Base-by-base conservation (phyloP, 2,113 vertebrate genomes). In the Ctenodactylus gundi region DNA sequence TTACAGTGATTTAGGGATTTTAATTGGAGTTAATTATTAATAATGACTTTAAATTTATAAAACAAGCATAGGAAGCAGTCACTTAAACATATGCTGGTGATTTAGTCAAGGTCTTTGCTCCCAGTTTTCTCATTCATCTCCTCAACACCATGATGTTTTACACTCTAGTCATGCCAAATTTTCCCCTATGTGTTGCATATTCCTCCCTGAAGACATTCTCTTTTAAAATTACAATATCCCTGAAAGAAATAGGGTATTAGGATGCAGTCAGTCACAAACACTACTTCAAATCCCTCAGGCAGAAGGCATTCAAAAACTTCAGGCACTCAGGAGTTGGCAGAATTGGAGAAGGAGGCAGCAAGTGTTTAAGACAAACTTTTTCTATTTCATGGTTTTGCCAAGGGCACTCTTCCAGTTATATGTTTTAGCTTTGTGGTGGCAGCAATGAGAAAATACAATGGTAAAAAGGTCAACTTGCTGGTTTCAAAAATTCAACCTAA, bases 401-500 rank as follows among this genome's bases (percentile, higher is more conserved):
- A 60, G 14, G 76, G 72, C 86, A 55, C 41, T 18, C 20, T 60
- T 83, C 78, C 36, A 36, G 46, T 80, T 84, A 92, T 17, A 72
- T 62, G 18, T 53, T 92, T 94, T 31, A 67, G 49, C 72, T 86
- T 31, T 46, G 64, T 68, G n/a, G 18, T 81, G 46, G 41, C 5
- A 94, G 64, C 88, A 67, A 58, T 39, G 88, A 90, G 49, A 90
- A 95, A 95, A 85, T 12, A 78, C 20, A 68, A 34, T 8, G 68
- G 70, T 55, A 75, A 95, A 86, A 65, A 73, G 23, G 44, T 68
- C 85, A 95, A 73, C 41, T 72, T 70, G 17, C 9, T 57, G 64
- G 23, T 83, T 95, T 95, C 77, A 80, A 93, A 95, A 75, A 51
- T 76, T 87, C 67, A 88, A 83, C 55, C 53, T 68, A n/a, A n/a